Percentiles rank a stretch among this genome's conserved stretches.
Evolutionary conservation across 30 jellyfish, hydroid and myxozoan species (phyloP).

Genomic region (Catostylus mosaicus): DNA sequence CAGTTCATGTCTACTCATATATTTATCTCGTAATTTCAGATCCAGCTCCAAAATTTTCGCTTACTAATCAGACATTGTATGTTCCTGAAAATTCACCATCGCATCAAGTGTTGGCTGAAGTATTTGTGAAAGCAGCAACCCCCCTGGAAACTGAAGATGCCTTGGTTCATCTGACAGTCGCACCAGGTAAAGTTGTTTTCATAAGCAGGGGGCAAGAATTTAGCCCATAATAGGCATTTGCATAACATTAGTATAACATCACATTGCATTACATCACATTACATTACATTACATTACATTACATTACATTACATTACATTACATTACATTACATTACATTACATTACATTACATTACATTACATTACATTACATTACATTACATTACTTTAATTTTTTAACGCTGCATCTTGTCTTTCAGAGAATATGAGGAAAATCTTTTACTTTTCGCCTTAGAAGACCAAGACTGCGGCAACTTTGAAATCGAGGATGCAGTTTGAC

Average conservation of each 20-base stretch:
- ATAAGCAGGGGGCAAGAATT: background rate
- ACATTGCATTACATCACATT: no score
- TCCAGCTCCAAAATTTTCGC: constrained; percentile 41
- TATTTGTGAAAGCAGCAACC: constrained; percentile 42
- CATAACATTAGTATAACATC: no score
- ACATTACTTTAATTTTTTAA: background rate
- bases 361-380: background rate
- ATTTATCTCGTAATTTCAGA: background rate
- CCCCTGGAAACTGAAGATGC: constrained; percentile 27
- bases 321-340: no score
- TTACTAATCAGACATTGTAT: background rate
- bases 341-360: no score
- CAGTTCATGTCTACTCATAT: background rate
- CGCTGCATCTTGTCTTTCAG: constrained; percentile 32
- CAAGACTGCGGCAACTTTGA: constrained; percentile 21
- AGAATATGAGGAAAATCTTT: constrained; percentile 16
- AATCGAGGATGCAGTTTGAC: constrained; percentile 41
- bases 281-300: no score
- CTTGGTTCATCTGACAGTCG: constrained; percentile 27
- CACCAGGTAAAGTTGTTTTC: constrained; percentile 28
- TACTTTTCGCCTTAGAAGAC: constrained; percentile 51
- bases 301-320: no score
- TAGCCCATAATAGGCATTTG: no score
- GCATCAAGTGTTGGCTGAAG: constrained; percentile 1
- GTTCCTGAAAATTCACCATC: constrained; percentile 48